These are phyloP conservation scores for Drosophila meridiana DNA, from an alignment of 2,888 invertebrate genomes.

Conservation along the genomic window DNA sequence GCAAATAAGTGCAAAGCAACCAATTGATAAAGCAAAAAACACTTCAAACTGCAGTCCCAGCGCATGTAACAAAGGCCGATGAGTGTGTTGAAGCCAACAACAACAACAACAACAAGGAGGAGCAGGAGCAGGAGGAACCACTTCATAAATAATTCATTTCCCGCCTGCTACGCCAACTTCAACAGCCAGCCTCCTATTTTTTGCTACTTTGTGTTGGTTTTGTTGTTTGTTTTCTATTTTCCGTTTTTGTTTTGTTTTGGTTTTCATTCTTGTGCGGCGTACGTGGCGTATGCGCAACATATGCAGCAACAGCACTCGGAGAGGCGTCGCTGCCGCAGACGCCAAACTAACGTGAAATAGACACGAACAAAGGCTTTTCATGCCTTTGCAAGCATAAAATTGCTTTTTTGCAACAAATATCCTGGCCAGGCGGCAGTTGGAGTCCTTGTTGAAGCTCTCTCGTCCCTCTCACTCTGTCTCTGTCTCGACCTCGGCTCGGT, in stretches of 20 bases:
- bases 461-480: constrained; percentile 14
- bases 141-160: constrained; percentile 85
- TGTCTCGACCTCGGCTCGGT: constrained; percentile 17
- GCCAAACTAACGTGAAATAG: constrained; percentile 83
- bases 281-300: constrained; percentile 79
- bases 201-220: constrained; percentile 12
- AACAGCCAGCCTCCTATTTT: constrained; percentile 49
- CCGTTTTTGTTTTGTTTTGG: constrained; percentile 14
- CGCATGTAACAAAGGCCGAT: constrained; percentile 69
- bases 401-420: constrained; percentile 81
- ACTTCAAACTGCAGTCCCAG: constrained; percentile 65
- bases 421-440: constrained; percentile 50
- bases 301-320: constrained; percentile 70
- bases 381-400: constrained; percentile 82
- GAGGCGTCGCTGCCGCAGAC: constrained; percentile 61
- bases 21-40: constrained; percentile 79
- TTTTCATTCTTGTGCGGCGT: constrained; percentile 40
- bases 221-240: constrained; percentile 18
- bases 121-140: constrained; percentile 65
- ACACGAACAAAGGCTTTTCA: constrained; percentile 82
- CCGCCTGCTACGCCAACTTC: constrained; percentile 75
- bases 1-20: constrained; percentile 80
- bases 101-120: constrained; percentile 46
- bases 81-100: constrained; percentile 56
- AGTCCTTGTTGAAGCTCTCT: constrained; percentile 30